Evolutionary conservation across 2,888 invertebrate genomes (phyloP).

Genomic region (Harpalus rubripes): DNA sequence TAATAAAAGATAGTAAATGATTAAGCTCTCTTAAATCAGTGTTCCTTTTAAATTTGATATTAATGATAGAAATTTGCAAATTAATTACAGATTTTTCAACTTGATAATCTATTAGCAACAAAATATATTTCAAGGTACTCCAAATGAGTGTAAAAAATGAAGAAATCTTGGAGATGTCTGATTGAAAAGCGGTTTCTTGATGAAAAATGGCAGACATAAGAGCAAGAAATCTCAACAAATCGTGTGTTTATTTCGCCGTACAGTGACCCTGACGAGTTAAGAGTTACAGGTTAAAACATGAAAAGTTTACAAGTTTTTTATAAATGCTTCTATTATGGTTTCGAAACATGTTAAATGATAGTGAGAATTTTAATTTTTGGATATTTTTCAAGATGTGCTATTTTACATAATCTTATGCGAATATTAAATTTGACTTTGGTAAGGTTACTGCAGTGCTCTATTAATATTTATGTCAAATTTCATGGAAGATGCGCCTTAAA

Average conservation of each 20-base stretch:
- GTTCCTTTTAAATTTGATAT: slow-evolving; percentile 16
- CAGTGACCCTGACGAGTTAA: slow-evolving; percentile 38
- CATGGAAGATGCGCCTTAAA: not conserved
- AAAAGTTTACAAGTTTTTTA: not conserved
- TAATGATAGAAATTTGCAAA: slow-evolving; percentile 49
- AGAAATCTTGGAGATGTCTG: slow-evolving; percentile 35
- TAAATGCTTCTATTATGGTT: not conserved
- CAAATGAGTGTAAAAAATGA: slow-evolving; percentile 41
- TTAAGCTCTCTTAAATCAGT: slow-evolving; percentile 5
- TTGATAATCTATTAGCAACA: slow-evolving; percentile 33
- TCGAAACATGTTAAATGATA: slow-evolving; percentile 11
- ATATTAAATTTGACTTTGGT: slow-evolving; percentile 12
- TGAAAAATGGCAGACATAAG: slow-evolving; percentile 16
- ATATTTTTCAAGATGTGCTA: not conserved
- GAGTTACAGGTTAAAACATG: not conserved
- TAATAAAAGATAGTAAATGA: slow-evolving; percentile 5
- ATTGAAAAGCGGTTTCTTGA: slow-evolving; percentile 26
- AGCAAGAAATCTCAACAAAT: slow-evolving; percentile 15
- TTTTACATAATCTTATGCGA: slow-evolving; percentile 21
- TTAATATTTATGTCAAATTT: slow-evolving; percentile 4
- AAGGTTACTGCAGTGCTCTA: not conserved
- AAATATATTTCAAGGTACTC: slow-evolving; percentile 49
- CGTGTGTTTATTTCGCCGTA: slow-evolving; percentile 17
- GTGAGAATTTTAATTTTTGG: slow-evolving; percentile 13
- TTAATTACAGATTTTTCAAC: slow-evolving; percentile 30